phyloP scores from a whole-genome alignment of 2,797 vertebrate species.

The Eulemur rubriventer region DNA sequence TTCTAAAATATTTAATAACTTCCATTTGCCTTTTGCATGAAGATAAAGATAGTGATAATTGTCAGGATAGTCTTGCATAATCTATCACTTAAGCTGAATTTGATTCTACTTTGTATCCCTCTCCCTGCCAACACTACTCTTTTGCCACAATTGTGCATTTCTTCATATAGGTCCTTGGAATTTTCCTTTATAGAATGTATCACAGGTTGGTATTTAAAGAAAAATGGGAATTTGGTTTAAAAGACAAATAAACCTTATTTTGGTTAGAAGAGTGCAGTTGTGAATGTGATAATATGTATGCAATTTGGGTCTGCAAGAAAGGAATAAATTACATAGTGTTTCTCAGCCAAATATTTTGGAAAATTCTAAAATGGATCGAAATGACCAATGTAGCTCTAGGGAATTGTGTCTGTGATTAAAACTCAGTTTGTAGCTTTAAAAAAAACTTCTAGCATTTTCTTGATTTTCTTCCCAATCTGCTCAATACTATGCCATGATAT shows the following conservation, averaged over 20 bases:
- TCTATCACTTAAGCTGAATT: neutral
- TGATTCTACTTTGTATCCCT: neutral
- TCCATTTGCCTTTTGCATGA: neutral
- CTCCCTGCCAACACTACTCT: neutral
- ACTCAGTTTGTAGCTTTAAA: neutral
- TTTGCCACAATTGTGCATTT: neutral
- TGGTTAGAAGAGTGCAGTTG: neutral
- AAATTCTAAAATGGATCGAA: constrained; percentile 3
- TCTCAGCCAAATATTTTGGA: neutral
- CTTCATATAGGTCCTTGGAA: neutral
- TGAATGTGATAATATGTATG: neutral
- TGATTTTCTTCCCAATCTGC: neutral
- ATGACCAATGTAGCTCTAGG: neutral
- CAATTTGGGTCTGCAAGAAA: neutral
- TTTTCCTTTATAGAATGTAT: neutral
- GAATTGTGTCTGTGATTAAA: neutral
- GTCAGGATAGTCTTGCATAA: neutral
- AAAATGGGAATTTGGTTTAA: neutral
- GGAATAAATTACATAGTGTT: neutral
- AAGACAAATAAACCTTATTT: neutral
- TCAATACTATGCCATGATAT: constrained; percentile 51
- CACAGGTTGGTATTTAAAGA: neutral
- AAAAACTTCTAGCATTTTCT: neutral
- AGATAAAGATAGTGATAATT: neutral
- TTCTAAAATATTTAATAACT: neutral